Percentiles rank a stretch among this genome's conserved stretches.
Evolutionary conservation across 2,888 invertebrate species (phyloP).

Genomic region (Sphecodes monilicornis): DNA sequence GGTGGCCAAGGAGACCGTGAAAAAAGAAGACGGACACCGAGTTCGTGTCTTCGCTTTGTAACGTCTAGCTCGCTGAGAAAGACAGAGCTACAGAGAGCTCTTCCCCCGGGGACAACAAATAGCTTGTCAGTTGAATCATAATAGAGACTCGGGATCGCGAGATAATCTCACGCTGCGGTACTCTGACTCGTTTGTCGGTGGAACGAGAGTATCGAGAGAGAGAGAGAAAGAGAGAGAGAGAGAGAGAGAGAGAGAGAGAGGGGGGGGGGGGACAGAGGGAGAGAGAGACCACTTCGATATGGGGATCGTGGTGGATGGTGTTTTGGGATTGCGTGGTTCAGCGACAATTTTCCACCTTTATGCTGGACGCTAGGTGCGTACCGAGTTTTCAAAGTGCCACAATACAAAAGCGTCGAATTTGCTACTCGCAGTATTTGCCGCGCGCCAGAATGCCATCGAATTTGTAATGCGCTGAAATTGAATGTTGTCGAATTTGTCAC

Average conservation of each 20-base stretch:
- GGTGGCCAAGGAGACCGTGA: neutral
- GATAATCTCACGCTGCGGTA: conserved; percentile 79
- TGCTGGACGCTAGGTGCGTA: too few species aligned
- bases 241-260: too few species aligned
- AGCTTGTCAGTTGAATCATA: conserved; percentile 81
- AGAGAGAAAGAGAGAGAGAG: neutral
- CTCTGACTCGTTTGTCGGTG: conserved; percentile 57
- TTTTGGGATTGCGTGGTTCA: too few species aligned
- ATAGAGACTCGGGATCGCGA: conserved; percentile 71
- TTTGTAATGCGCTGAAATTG: too few species aligned
- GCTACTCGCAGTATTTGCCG: too few species aligned
- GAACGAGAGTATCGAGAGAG: conserved; percentile 4
- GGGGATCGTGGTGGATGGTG: neutral
- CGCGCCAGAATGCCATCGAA: too few species aligned
- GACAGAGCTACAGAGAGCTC: conserved; percentile 43
- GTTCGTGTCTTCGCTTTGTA: conserved; percentile 64
- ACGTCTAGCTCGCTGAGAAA: conserved; percentile 52
- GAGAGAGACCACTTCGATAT: neutral
- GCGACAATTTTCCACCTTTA: too few species aligned
- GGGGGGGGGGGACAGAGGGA: too few species aligned
- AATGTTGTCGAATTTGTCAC: too few species aligned
- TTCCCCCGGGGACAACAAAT: conserved; percentile 77
- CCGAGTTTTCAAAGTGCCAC: too few species aligned
- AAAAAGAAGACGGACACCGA: conserved; percentile 19
- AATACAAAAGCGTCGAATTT: too few species aligned